A percentile compares a stretch with the other conserved stretches of the same genome.
Evolutionary conservation across 2,113 vertebrate species (phyloP).

Genomic region (Atlantisia rogersi): DNA sequence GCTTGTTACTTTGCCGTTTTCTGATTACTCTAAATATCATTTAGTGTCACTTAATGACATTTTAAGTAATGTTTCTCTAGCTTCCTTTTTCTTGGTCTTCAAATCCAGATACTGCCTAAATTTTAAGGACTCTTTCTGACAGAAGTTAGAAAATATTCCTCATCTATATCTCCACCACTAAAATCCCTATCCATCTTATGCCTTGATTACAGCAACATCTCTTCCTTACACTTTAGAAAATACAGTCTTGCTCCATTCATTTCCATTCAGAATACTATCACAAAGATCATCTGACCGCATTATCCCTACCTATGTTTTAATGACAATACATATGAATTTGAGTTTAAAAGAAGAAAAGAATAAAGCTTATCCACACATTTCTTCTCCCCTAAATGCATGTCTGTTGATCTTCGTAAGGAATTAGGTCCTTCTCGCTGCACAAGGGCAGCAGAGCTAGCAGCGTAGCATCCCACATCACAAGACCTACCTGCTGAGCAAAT

Average conservation of each 20-base stretch:
- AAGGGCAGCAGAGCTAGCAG: neutral
- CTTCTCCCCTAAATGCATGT: neutral
- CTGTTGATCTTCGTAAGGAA: neutral
- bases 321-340: neutral
- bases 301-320: neutral
- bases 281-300: neutral
- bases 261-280: neutral
- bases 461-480: neutral
- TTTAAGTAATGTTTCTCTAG: neutral
- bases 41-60: neutral
- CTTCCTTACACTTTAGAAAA: neutral
- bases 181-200: neutral
- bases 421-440: neutral
- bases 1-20: neutral
- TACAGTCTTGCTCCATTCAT: neutral
- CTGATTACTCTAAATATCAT: neutral
- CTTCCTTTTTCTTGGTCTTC: neutral
- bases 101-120: neutral
- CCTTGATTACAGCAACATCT: neutral
- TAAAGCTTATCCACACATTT: neutral
- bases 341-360: neutral
- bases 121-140: neutral
- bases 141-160: neutral
- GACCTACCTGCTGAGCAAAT: slow-evolving; percentile 10
- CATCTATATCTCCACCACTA: neutral